A percentile compares a stretch with the other conserved stretches of the same genome.
phyloP scores from a whole-genome alignment of 2,797 vertebrate genomes.

The Rachycentron canadum region DNA sequence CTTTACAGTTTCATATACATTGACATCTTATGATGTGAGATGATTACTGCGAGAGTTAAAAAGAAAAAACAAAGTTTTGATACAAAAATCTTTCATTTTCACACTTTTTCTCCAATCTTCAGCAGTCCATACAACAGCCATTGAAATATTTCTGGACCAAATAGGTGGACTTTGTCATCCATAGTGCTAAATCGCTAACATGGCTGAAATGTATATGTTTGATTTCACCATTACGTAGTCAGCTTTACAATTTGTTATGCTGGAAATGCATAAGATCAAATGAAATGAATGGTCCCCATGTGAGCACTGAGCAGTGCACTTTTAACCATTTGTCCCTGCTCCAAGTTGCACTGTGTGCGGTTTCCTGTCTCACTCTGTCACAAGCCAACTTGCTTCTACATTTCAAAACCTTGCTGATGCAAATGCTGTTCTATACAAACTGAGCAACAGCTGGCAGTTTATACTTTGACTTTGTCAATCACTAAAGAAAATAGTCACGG shows the following conservation, averaged over 20 bases:
- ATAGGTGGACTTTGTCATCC: no score
- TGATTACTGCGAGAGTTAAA: no score
- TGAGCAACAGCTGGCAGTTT: slow-evolving; percentile 37
- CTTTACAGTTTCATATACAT: no score
- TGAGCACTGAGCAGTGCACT: background rate
- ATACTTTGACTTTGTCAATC: slow-evolving; percentile 50
- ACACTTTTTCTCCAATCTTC: no score
- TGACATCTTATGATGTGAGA: no score
- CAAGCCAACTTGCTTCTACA: slow-evolving; percentile 5
- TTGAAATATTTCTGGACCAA: background rate
- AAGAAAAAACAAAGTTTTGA: no score
- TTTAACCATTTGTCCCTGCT: background rate
- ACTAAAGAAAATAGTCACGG: slow-evolving; percentile 44
- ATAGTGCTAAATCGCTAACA: no score
- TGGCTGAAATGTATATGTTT: background rate
- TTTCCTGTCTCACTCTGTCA: slow-evolving; percentile 18
- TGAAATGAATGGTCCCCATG: background rate
- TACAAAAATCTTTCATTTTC: no score
- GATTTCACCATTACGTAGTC: background rate
- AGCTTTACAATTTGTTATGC: background rate
- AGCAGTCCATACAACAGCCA: background rate
- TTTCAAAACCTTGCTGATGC: slow-evolving; percentile 54
- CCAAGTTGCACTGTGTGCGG: slow-evolving; percentile 12
- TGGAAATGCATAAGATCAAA: background rate
- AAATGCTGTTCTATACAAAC: slow-evolving; percentile 41